These are phyloP conservation scores for Huso huso DNA, from an alignment of 2,797 vertebrate species.

Conservation along the genomic window DNA sequence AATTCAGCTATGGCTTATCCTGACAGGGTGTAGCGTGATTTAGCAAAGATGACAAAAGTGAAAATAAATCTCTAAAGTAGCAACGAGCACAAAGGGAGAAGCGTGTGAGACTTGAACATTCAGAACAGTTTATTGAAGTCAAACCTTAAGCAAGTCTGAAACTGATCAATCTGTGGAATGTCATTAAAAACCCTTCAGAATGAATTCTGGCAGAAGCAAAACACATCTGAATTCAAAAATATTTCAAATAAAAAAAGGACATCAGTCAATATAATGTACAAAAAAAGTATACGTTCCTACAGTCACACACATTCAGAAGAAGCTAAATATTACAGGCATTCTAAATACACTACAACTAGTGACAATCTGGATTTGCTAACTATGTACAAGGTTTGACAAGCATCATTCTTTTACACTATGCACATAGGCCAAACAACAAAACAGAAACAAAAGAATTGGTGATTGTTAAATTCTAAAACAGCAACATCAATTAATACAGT, in stretches of 20 bases:
- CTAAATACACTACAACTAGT: constrained; percentile 77
- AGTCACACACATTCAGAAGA: constrained; percentile 83
- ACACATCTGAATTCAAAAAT: constrained; percentile 76
- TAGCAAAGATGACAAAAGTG: too few relatives aligned
- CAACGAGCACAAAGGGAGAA: constrained; percentile 21
- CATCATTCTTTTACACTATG: constrained; percentile 76
- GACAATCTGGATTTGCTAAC: constrained; percentile 66
- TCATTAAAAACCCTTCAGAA: constrained; percentile 70
- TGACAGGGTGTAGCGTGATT: too few relatives aligned
- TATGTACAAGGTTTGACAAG: constrained; percentile 78
- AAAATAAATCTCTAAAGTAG: too few relatives aligned
- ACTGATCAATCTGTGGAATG: constrained; percentile 77
- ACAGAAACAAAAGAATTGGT: constrained; percentile 50
- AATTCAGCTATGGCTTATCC: too few relatives aligned
- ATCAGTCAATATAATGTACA: constrained; percentile 79
- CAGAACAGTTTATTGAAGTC: constrained; percentile 98
- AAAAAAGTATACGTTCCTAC: constrained; percentile 85
- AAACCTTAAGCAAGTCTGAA: constrained; percentile 94
- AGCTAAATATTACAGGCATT: constrained; percentile 93
- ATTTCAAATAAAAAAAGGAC: constrained; percentile 82
- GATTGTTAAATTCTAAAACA: constrained; percentile 68
- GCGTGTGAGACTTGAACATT: constrained; percentile 69
- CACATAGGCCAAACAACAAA: constrained; percentile 76
- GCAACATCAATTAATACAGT: constrained; percentile 75
- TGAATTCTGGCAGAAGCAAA: constrained; percentile 73